Percentiles rank a stretch among this genome's conserved stretches.
Conservation (phyloP, 2,888 invertebrate species). For the Molanna angustata region DNA sequence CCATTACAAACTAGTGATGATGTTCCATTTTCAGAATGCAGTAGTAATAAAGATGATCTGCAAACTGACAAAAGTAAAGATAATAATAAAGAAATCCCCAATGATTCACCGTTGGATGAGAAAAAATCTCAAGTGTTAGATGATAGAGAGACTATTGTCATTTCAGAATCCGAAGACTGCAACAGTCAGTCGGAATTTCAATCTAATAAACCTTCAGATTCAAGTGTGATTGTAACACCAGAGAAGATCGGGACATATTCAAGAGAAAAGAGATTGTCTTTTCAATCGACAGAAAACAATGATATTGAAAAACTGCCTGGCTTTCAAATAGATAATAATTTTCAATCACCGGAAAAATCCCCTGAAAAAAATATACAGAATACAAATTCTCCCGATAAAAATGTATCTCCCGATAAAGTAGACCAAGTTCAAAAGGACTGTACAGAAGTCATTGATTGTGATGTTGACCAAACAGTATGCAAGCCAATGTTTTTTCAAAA, state of each 20-base stretch:
- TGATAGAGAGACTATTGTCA: constrained; percentile 51
- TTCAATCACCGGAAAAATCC: constrained; percentile 39
- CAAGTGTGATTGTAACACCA: constrained; percentile 20
- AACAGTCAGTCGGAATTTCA: constrained; percentile 42
- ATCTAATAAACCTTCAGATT: constrained; percentile 13
- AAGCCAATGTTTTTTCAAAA: constrained; percentile 12
- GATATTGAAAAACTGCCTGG: constrained; percentile 5
- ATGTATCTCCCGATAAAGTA: constrained; percentile 43
- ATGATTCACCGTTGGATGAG: not conserved
- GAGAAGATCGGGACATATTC: constrained; percentile 20
- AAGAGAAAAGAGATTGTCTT: constrained; percentile 9
- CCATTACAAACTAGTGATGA: constrained; percentile 1
- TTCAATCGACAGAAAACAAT: not conserved
- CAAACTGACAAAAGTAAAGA: constrained; percentile 1
- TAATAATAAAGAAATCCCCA: not conserved
- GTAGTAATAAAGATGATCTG: not conserved
- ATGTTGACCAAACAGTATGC: not conserved
- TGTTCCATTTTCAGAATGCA: not conserved
- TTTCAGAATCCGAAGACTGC: constrained; percentile 53
- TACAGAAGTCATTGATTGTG: constrained; percentile 17
- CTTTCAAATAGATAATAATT: constrained; percentile 26
- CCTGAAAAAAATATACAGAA: constrained; percentile 45
- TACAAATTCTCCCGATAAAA: constrained; percentile 44
- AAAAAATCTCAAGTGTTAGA: constrained; percentile 34
- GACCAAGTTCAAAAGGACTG: constrained; percentile 35